Evolutionary conservation across 2,888 invertebrate species (phyloP).

Genomic region (Diarsia mendica): DNA sequence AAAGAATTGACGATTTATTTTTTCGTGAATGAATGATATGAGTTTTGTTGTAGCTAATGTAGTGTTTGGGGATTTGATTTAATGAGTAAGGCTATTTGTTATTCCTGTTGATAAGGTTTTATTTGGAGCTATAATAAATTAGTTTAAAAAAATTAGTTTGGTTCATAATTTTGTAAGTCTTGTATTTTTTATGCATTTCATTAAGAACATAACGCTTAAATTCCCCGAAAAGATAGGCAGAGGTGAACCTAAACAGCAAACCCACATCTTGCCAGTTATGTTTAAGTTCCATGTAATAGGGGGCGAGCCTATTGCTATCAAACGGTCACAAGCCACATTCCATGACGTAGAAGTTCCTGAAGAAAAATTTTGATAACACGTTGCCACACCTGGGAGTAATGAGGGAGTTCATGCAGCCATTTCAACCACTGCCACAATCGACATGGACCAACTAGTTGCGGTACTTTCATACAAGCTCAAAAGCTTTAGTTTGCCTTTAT

Average conservation of each 20-base stretch:
- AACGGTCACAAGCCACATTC: background rate
- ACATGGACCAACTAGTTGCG: too few species aligned
- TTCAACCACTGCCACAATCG: background rate
- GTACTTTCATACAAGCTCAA: too few species aligned
- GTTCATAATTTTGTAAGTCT: background rate
- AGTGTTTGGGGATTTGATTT: conserved; percentile 31
- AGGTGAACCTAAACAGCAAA: background rate
- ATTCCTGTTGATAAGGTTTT: background rate
- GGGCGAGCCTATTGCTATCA: too few species aligned
- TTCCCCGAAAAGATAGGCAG: background rate
- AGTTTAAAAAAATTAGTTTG: background rate
- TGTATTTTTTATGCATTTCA: background rate
- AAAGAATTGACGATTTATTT: conserved; percentile 46
- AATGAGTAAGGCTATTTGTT: background rate
- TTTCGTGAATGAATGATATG: conserved; percentile 43
- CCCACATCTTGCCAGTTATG: background rate
- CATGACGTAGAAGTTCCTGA: too few species aligned
- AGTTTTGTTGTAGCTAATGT: conserved; percentile 32
- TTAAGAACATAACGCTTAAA: background rate
- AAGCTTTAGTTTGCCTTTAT: too few species aligned
- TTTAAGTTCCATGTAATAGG: background rate
- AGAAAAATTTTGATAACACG: too few species aligned
- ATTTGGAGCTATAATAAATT: background rate
- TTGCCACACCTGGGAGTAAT: too few species aligned
- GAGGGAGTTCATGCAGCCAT: too few species aligned